Percentiles rank a stretch among this genome's conserved stretches.
Evolutionary conservation across 2,797 vertebrate species (phyloP).

Genomic region (Chelidonichthys spinosus): DNA sequence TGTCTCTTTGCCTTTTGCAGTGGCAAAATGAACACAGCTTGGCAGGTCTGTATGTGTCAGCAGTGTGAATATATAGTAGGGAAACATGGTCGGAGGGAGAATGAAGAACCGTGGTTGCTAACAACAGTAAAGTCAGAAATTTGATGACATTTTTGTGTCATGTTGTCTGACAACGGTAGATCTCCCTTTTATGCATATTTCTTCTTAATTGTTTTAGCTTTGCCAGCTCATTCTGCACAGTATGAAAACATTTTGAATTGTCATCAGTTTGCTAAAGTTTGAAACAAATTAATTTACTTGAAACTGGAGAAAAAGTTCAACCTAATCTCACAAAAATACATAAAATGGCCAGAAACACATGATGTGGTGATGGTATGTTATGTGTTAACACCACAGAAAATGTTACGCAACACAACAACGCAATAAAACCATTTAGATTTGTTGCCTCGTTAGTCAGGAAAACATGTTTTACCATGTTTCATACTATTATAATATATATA

Average conservation of each 20-base stretch:
- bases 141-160: conserved; percentile 16
- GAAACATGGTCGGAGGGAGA: conserved; percentile 7
- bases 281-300: neutral
- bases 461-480: too few relatives aligned
- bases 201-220: neutral
- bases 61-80: conserved; percentile 18
- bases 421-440: too few relatives aligned
- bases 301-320: neutral
- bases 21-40: conserved; percentile 10
- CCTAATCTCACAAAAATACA: too few relatives aligned
- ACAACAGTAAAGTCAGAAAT: conserved; percentile 9
- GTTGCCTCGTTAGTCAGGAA: too few relatives aligned
- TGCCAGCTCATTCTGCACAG: neutral
- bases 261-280: neutral
- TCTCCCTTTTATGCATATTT: neutral
- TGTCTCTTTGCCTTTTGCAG: conserved; percentile 1
- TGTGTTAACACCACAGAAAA: too few relatives aligned
- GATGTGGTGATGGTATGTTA: too few relatives aligned
- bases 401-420: too few relatives aligned
- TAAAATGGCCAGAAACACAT: too few relatives aligned
- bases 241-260: neutral
- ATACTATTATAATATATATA: too few relatives aligned
- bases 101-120: neutral
- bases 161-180: neutral
- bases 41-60: conserved; percentile 24